These are phyloP conservation scores for Rhagonycha lutea DNA, from an alignment of 2,888 invertebrate species.

Conservation along the genomic window DNA sequence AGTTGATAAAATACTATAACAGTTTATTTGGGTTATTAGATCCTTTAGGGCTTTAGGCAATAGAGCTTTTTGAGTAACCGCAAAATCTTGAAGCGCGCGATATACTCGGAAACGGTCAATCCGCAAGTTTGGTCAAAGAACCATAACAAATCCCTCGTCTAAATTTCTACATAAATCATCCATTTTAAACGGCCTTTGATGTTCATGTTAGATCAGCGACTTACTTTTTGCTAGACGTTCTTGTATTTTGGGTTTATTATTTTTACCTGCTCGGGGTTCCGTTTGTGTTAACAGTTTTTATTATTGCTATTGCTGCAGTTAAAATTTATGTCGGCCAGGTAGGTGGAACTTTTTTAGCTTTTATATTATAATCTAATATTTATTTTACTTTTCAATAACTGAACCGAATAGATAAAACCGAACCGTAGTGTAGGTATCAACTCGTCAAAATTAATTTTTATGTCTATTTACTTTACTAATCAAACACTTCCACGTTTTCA, in stretches of 20 bases:
- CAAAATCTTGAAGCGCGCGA: slow-evolving; percentile 11
- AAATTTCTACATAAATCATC: slow-evolving; percentile 22
- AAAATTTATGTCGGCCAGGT: neutral
- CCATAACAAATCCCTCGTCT: slow-evolving; percentile 16
- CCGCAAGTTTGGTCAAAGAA: slow-evolving; percentile 18
- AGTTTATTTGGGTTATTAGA: slow-evolving; percentile 6
- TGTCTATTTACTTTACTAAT: neutral
- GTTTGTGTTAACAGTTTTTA: neutral
- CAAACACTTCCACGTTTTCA: neutral
- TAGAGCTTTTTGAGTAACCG: slow-evolving; percentile 15
- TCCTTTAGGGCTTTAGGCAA: slow-evolving; percentile 9
- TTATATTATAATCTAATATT: neutral
- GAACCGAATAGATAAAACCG: neutral
- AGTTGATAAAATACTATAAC: slow-evolving; percentile 6
- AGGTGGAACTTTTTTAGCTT: neutral
- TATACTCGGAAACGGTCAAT: slow-evolving; percentile 12
- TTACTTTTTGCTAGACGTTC: slow-evolving; percentile 8
- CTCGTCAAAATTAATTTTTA: neutral
- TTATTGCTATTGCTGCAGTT: neutral
- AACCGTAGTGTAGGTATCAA: neutral
- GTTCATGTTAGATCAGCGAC: slow-evolving; percentile 8
- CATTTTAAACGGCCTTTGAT: slow-evolving; percentile 16
- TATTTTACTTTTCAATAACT: neutral
- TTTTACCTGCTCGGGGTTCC: slow-evolving; percentile 5
- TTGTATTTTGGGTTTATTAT: slow-evolving; percentile 11